Base-by-base conservation (phyloP, 2,113 vertebrate genomes). In the Stomatorhinus ivindoensis region DNA sequence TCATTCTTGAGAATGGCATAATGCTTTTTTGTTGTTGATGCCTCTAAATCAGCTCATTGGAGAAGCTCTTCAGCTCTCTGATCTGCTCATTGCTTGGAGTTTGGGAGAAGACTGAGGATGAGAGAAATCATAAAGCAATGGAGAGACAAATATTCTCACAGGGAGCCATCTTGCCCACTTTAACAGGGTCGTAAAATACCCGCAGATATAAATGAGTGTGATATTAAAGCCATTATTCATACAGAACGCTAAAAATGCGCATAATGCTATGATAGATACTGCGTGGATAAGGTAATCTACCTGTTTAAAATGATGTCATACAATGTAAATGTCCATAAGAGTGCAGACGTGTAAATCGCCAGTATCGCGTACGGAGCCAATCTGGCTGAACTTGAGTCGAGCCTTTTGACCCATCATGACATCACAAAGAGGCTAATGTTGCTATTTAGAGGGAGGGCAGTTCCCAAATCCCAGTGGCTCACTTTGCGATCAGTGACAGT, bases 401-500 rank as follows among this genome's bases (percentile, higher is more conserved):
- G 73, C 35, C 5, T 80, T 80, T 80, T 80, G 73, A 42, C 73
- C 73, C 73, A 42, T 31, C 35, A 80, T 80, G 73, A 15, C 35
- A 80, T 42, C 73, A 80, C 31, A 42, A 80, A 19, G 31, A 4
- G 15, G 35, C 35, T 19, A 76, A 76, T 76, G 69, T 76, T 76
- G 69, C 69, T 80, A 80, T 80, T 80, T 42, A 39, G 31, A 80
- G 73, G 35, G 6, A 80, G 73, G 73, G 73, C 35, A 35, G 35
- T 80, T 91, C 86, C 7, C 24, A 84, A 42, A 88, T 85, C 90
- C 83, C 91, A 88, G 87, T 89, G 39, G 94, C 73, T 80, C 35
- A 80, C 73, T 80, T 80, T 80, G 94, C 93, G 89, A 90, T 90
- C 91, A 89, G 90, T 90, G 15, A 7, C 31, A 90, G 91, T 93